Base-by-base conservation (phyloP, 2,113 vertebrate species). In the Thinocorus orbignyianus region DNA sequence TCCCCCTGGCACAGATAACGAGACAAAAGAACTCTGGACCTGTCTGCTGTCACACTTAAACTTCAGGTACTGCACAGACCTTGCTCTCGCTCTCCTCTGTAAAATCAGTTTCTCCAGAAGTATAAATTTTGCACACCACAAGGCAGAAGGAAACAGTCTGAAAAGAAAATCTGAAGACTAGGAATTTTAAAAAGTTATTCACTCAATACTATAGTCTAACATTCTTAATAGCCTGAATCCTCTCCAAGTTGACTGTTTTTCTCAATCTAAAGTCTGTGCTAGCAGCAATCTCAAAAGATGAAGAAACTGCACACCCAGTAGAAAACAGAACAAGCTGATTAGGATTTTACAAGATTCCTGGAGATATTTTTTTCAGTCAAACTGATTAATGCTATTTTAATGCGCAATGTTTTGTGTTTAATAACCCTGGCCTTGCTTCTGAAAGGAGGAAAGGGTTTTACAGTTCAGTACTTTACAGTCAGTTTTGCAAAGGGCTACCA, bases 371-470 rank as follows among this genome's bases (percentile, higher is more conserved):
- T 76, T 25, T 76, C 25, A 64, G 64, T 65, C 92, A 94, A 55
- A n/a, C 93, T 92, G 92, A 95, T 95, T 89, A 94, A 94, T 92
- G 93, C 52, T 81, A 57, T 86, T 96, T 94, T 91, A 94, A 81
- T 61, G 82, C 22, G 57, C 77, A 86, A 48, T 93, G 95, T 91
- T 88, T 93, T 94, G 86, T 65, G 81, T 79, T 95, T 92, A 93
- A 95, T 93, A 92, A 94, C 92, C 73, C 86, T 0, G 7, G 88
- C 73, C 72, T 92, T 91, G 92, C 86, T 81, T 92, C 70, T 74
- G 82, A 85, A 69, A 95, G 88, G 73, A 95, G 73, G 89, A 93
- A 88, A 73, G 55, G 70, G 51, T 84, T 90, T 96, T 96, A 88
- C 85, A 89, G 82, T 87, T 86, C 82, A 93, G 94, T 52, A 22